Evolutionary conservation across 2,797 vertebrate genomes (phyloP).

Genomic region (Oreochromis grahami): DNA sequence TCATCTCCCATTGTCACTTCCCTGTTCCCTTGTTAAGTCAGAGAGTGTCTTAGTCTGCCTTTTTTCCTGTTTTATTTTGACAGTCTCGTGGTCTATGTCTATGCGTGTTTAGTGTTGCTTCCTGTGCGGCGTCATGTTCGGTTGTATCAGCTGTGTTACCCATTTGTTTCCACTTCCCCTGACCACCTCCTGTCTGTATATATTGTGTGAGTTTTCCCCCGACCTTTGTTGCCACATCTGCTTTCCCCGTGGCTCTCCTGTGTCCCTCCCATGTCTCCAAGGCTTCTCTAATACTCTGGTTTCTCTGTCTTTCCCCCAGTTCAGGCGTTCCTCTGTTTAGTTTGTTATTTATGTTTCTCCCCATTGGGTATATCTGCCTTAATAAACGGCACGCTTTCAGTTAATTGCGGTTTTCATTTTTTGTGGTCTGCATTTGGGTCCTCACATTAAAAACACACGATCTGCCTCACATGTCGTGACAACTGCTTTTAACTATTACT

Average conservation of each 20-base stretch:
- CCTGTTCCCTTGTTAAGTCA: not conserved
- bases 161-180: not conserved
- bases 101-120: not conserved
- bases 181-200: not conserved
- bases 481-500: not conserved
- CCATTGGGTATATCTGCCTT: accelerated
- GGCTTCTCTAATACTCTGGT: not conserved
- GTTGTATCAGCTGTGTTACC: not conserved
- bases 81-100: not conserved
- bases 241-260: not conserved
- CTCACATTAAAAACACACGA: not conserved
- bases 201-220: not conserved
- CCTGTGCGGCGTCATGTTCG: not conserved
- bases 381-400: not conserved
- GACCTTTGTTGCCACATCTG: accelerated
- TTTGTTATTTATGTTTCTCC: not conserved
- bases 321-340: not conserved
- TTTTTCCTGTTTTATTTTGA: not conserved
- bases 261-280: not conserved
- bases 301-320: not conserved
- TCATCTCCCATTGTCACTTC: not conserved
- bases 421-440: not conserved
- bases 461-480: accelerated
- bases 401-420: not conserved
- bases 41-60: not conserved